A percentile compares a stretch with the other conserved stretches of the same genome.
phyloP scores from a whole-genome alignment of 2,113 vertebrate genomes.

The Promerops cafer region DNA sequence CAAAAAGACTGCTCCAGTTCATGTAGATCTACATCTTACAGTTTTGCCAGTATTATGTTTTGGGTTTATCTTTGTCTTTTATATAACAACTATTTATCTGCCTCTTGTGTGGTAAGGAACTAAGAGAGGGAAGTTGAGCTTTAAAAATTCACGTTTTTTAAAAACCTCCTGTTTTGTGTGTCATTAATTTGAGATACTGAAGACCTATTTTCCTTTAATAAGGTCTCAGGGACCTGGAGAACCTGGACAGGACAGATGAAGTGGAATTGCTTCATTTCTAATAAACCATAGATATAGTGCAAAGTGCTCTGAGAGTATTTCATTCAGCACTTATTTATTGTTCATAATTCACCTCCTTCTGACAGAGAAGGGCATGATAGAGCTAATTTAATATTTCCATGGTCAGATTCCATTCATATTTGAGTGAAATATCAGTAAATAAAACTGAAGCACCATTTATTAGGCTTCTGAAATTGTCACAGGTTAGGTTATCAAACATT shows the following conservation, averaged over 20 bases:
- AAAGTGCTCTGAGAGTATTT: not conserved
- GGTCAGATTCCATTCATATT: slow-evolving; percentile 63
- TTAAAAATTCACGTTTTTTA: not conserved
- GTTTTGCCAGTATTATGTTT: not conserved
- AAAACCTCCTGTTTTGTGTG: not conserved
- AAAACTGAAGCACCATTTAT: slow-evolving; percentile 63
- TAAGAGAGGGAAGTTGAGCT: not conserved
- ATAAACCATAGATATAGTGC: not conserved
- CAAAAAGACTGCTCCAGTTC: not conserved
- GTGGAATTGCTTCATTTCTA: slow-evolving; percentile 14
- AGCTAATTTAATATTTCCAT: slow-evolving; percentile 50
- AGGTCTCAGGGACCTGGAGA: not conserved
- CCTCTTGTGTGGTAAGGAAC: not conserved
- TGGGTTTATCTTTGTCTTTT: not conserved
- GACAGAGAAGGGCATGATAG: slow-evolving; percentile 59
- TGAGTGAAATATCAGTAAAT: slow-evolving; percentile 70
- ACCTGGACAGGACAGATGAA: slow-evolving; percentile 16
- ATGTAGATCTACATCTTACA: not conserved
- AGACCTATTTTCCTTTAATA: slow-evolving; percentile 22
- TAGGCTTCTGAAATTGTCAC: slow-evolving; percentile 62
- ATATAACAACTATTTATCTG: not conserved
- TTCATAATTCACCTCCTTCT: slow-evolving; percentile 42
- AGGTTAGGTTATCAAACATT: slow-evolving; percentile 57
- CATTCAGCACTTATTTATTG: slow-evolving; percentile 32
- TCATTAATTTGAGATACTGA: not conserved